A percentile compares a stretch with the other conserved stretches of the same genome.
phyloP scores from a whole-genome alignment of 2,888 invertebrate genomes.

The Tiliacea citrago region DNA sequence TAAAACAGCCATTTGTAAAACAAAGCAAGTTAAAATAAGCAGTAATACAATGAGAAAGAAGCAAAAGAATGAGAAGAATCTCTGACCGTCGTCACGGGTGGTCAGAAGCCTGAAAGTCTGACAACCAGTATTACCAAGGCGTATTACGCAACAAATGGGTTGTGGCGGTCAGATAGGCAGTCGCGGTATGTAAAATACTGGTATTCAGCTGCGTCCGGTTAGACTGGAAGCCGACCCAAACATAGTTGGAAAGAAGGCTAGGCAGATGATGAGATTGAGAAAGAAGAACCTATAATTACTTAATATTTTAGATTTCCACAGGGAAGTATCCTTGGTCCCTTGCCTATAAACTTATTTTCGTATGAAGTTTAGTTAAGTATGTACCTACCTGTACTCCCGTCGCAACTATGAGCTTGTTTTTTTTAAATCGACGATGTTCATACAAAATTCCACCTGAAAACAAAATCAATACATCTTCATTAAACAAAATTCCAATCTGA shows the following conservation, averaged over 20 bases:
- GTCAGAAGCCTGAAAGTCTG: no score
- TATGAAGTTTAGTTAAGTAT: not conserved
- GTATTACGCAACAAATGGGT: no score
- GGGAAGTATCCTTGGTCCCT: slow-evolving; percentile 3
- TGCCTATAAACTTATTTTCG: not conserved
- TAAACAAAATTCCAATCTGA: slow-evolving; percentile 21
- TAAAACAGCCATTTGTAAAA: not conserved
- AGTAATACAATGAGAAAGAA: not conserved
- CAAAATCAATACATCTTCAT: slow-evolving; percentile 23
- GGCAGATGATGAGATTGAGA: not conserved
- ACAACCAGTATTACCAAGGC: no score
- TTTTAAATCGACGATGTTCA: not conserved
- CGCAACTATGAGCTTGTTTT: not conserved
- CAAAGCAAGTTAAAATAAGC: not conserved
- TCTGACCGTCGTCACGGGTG: no score
- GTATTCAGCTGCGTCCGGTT: no score
- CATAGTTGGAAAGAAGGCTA: no score
- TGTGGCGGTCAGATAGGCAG: no score
- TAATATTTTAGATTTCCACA: slow-evolving; percentile 6
- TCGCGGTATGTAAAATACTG: no score
- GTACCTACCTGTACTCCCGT: not conserved
- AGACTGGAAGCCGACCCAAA: no score
- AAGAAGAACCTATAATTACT: not conserved
- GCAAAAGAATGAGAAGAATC: no score
- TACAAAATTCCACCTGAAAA: not conserved